These are phyloP conservation scores for Pristionchus pacificus DNA, from an alignment of 1,140 invertebrate genomes.

Conservation along the genomic window DNA sequence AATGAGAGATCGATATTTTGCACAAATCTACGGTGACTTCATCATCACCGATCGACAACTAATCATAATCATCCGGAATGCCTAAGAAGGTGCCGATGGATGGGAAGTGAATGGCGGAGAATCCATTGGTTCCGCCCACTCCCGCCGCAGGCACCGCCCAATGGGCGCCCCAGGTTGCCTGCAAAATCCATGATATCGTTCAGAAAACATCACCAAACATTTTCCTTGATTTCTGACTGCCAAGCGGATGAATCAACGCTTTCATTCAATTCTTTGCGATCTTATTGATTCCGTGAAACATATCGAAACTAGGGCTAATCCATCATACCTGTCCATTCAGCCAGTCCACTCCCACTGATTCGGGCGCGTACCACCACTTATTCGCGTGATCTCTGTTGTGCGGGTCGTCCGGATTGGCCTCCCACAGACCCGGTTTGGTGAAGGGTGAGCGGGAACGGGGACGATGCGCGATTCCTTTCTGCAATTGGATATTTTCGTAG, in stretches of 20 bases:
- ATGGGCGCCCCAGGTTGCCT: conserved; percentile 37
- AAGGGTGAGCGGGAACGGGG: conserved; percentile 34
- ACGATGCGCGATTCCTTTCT: conserved; percentile 27
- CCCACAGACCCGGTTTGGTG: conserved; percentile 32
- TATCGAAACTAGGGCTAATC: not conserved
- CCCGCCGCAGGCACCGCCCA: conserved; percentile 47
- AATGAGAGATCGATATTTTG: too few relatives aligned
- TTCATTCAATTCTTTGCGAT: not conserved
- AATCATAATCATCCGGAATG: conserved; percentile 47
- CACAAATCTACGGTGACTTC: too few relatives aligned
- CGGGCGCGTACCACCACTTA: conserved; percentile 28
- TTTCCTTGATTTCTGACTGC: too few relatives aligned
- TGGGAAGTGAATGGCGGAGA: conserved; percentile 41
- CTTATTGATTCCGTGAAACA: not conserved
- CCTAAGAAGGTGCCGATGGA: conserved; percentile 43
- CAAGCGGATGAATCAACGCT: too few relatives aligned
- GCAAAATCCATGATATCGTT: not conserved
- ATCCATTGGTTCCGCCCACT: conserved; percentile 43
- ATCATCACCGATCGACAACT: too few relatives aligned
- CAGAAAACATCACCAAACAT: too few relatives aligned
- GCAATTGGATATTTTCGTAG: too few relatives aligned
- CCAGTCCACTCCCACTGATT: conserved; percentile 26
- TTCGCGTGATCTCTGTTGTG: conserved; percentile 35
- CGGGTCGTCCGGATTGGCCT: conserved; percentile 29
- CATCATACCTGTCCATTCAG: conserved; percentile 28